A percentile compares a stretch with the other conserved stretches of the same genome.
Conservation (phyloP, 2,888 invertebrate species). For the Zeuzera pyrina region DNA sequence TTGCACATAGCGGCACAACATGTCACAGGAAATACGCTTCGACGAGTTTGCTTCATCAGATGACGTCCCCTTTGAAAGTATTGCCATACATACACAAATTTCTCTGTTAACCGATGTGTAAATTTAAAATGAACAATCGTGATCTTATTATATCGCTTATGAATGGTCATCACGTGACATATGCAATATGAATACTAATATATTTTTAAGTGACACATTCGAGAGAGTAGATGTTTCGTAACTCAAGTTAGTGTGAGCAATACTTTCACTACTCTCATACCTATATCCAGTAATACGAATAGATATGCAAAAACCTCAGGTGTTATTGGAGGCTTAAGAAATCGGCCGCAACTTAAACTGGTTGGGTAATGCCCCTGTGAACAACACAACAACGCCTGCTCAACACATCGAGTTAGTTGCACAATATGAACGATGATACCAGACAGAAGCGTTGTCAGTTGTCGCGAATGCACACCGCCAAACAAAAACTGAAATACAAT, state of each 20-base stretch:
- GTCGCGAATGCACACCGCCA: constrained; percentile 41
- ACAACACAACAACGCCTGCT: constrained; percentile 39
- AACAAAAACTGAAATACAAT: constrained; percentile 53
- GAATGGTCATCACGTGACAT: too few species aligned
- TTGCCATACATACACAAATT: too few species aligned
- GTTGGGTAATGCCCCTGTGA: constrained; percentile 47
- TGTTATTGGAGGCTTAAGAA: constrained; percentile 39
- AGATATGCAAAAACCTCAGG: constrained; percentile 31
- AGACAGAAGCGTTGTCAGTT: constrained; percentile 42
- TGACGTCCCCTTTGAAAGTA: constrained; percentile 56
- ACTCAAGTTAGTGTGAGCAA: constrained; percentile 21
- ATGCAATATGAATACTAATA: too few species aligned
- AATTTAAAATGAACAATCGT: too few species aligned
- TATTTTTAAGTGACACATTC: too few species aligned
- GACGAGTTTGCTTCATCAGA: constrained; percentile 45
- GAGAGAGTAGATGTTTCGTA: constrained; percentile 31
- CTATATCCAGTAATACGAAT: constrained; percentile 31
- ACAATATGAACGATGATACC: constrained; percentile 44
- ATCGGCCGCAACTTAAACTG: constrained; percentile 40
- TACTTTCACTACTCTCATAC: constrained; percentile 44
- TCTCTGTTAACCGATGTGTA: too few species aligned
- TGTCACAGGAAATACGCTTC: constrained; percentile 60
- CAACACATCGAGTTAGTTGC: constrained; percentile 33
- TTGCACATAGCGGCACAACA: too few species aligned
- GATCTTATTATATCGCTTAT: too few species aligned